Base-by-base conservation (phyloP, 1,140 invertebrate genomes). In the Trissolcus basalis region DNA sequence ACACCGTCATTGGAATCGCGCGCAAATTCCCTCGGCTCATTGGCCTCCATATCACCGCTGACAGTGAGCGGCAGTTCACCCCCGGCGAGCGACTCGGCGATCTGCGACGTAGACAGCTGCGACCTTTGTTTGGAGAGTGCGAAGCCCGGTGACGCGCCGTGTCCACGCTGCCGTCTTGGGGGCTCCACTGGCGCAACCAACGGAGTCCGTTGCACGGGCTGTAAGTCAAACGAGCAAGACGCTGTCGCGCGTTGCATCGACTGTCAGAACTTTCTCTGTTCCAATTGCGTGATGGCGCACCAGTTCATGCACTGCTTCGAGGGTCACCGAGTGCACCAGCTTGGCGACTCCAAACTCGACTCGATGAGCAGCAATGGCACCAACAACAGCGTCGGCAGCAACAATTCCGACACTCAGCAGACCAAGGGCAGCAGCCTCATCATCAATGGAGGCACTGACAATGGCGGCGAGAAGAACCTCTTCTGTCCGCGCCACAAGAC, bases 291-390 rank as follows among this genome's bases (percentile, higher is more conserved):
- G 78, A 97, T 97, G 92, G 97, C 97, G 43, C 97, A 99, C 87
- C 95, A 98, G 87, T 98, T 95, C 85, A 99, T 99, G 97, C 96
- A 98, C 85, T 98, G 96, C 85, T 99, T 99, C 89, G 96, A 98
- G 86, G 96, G 96, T 33, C 98, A 99, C 88, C 93, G 95, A 12
- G 95, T 98, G 11, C 90, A 94, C 41, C 93, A 92, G 65, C 90
- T 97, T 75, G 90, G 89, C n/a, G 94, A 95, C 47, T 84, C 91
- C 50, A 90, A 90, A 67, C 80, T 90, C 45, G 89, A 89, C 0
- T 50, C 69, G 3, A 36, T 80, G 9, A 16, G 63, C 4, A 80
- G 33, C 13, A 79, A 54, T 11, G 77, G 56, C 5, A 77, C 79
- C 47, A 41, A 13, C 73, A 13, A 13, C 36, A n/a, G 36, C n/a